Conservation (phyloP, 1,140 invertebrate genomes). For the Alviniconcha marisindica region DNA sequence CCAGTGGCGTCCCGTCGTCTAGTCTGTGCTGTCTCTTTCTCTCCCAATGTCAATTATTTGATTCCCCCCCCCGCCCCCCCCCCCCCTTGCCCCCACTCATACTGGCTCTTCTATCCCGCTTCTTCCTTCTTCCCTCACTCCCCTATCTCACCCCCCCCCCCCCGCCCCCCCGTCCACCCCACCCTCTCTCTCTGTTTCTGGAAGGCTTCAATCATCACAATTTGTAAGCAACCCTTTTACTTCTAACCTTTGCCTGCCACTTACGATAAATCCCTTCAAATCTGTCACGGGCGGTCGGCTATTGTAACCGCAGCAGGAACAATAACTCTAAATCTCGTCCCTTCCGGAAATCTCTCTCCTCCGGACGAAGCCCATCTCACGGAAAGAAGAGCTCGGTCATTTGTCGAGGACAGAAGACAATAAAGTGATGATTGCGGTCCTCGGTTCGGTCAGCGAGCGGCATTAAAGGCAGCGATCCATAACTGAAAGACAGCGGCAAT, state of each 20-base stretch:
- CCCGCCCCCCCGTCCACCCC: not conserved
- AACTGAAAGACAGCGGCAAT: constrained; percentile 34
- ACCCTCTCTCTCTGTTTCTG: not conserved
- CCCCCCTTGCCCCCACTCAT: no score
- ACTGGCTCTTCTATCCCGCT: no score
- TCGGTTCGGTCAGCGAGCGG: constrained; percentile 21
- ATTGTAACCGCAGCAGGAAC: constrained; percentile 9
- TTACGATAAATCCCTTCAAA: not conserved
- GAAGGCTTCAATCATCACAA: not conserved
- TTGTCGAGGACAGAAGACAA: constrained; percentile 19
- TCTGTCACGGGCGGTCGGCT: not conserved
- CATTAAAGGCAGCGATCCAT: constrained; percentile 37
- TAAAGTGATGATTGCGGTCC: constrained; percentile 33
- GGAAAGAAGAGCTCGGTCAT: constrained; percentile 37
- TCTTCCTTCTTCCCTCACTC: not conserved
- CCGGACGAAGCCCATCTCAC: constrained; percentile 21
- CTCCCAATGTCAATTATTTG: no score
- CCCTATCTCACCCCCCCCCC: not conserved
- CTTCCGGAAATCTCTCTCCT: constrained; percentile 21
- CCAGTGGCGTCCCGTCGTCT: no score
- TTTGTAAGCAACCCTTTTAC: constrained; percentile 4
- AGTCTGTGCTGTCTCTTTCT: no score
- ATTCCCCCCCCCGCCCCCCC: no score
- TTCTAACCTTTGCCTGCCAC: constrained; percentile 2
- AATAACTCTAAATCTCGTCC: constrained; percentile 39